Percentiles rank a stretch among this genome's conserved stretches.
Evolutionary conservation across 2,888 invertebrate species (phyloP).

Genomic region (Osmoderma eremita): DNA sequence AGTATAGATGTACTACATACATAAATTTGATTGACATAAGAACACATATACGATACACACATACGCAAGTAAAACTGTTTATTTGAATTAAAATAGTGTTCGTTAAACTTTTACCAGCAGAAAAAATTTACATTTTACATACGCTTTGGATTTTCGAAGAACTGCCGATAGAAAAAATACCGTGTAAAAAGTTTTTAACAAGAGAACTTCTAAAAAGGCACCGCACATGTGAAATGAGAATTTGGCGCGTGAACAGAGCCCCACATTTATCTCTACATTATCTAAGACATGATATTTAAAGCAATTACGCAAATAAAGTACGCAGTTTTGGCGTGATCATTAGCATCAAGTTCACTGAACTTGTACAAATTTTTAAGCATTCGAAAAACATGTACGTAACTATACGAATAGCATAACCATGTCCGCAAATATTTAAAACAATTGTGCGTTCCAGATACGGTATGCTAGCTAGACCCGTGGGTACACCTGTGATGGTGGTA

Average conservation of each 20-base stretch:
- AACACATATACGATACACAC: too few species aligned
- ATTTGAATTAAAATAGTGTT: too few species aligned
- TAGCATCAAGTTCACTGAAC: conserved; percentile 27
- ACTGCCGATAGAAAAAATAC: too few species aligned
- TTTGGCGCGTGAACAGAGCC: conserved; percentile 16
- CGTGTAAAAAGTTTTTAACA: too few species aligned
- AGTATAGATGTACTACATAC: too few species aligned
- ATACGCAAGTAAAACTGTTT: too few species aligned
- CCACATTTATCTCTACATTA: conserved; percentile 29
- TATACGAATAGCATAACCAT: conserved; percentile 2
- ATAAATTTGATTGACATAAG: too few species aligned
- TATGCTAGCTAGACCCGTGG: too few species aligned
- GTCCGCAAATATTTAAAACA: conserved; percentile 17
- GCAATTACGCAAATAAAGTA: conserved; percentile 36
- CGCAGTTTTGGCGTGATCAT: conserved; percentile 35
- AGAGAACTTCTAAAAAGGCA: conserved; percentile 5
- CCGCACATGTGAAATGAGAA: conserved; percentile 22
- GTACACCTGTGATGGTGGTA: too few species aligned
- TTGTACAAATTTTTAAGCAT: conserved; percentile 10
- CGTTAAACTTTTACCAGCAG: too few species aligned
- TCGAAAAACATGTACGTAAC: not conserved
- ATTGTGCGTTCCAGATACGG: too few species aligned
- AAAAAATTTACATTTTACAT: not conserved
- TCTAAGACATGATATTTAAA: conserved; percentile 36
- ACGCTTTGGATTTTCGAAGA: too few species aligned